A percentile compares a stretch with the other conserved stretches of the same genome.
phyloP scores from a whole-genome alignment of 2,797 vertebrate species.

The Austrolebias charrua region DNA sequence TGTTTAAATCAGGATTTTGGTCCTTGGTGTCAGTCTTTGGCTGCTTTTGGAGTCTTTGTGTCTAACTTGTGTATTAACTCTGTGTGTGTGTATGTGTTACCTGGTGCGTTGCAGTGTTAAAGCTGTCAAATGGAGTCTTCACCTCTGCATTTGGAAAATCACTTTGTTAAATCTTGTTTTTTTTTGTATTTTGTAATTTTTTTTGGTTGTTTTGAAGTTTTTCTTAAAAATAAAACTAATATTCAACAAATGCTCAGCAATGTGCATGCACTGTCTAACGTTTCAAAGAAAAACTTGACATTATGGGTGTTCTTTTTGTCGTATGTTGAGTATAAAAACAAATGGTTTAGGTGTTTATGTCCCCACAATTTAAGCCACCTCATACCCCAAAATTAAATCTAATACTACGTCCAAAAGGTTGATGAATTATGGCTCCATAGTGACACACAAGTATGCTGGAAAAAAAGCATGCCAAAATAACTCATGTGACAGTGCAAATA shows the following conservation, averaged over 20 bases:
- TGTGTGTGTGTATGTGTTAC: conserved; percentile 83
- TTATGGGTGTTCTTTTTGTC: conserved; percentile 83
- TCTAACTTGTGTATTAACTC: conserved; percentile 75
- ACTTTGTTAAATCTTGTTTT: conserved; percentile 79
- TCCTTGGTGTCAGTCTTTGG: conserved; percentile 99
- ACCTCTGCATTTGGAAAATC: conserved; percentile 99
- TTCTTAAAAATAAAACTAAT: conserved; percentile 95
- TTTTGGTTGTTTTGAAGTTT: conserved; percentile 77
- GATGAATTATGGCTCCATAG: conserved; percentile 92
- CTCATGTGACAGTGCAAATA: conserved; percentile 99
- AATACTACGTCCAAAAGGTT: conserved; percentile 89
- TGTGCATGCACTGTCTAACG: conserved; percentile 94
- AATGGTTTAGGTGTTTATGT: conserved; percentile 69
- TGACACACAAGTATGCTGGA: conserved; percentile 87
- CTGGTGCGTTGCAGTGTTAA: conserved; percentile 99
- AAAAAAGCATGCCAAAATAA: conserved; percentile 97
- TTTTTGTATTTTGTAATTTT: conserved; percentile 47
- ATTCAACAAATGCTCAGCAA: conserved; percentile 94
- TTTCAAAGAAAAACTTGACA: conserved; percentile 53
- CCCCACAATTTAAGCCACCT: conserved; percentile 42
- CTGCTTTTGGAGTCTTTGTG: conserved; percentile 90
- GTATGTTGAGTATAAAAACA: conserved; percentile 78
- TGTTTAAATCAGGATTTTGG: conserved; percentile 93
- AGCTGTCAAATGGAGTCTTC: conserved; percentile 94
- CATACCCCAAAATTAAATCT: conserved; percentile 78